These are phyloP conservation scores for Albula goreensis DNA, from an alignment of 2,113 vertebrate genomes.

Conservation along the genomic window DNA sequence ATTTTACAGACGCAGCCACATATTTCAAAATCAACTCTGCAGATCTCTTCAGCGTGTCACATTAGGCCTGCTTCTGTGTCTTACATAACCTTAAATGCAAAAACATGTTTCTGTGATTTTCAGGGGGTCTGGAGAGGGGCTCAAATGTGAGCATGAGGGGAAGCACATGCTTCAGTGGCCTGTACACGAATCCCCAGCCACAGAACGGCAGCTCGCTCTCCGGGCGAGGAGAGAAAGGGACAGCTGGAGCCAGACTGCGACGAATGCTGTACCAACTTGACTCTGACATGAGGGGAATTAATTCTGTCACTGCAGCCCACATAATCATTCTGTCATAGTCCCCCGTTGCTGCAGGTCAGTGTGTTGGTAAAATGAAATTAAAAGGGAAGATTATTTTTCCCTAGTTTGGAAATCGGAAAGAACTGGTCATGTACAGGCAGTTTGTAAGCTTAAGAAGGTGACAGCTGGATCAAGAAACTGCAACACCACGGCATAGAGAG, in stretches of 20 bases:
- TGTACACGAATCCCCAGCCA: not conserved
- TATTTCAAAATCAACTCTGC: no score
- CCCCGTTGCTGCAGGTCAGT: not conserved
- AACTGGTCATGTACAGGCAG: not conserved
- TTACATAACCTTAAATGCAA: not conserved
- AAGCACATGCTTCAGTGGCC: no score
- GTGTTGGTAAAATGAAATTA: not conserved
- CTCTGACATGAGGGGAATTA: not conserved
- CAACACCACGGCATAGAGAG: not conserved
- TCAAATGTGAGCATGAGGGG: not conserved
- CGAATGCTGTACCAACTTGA: not conserved
- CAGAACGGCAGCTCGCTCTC: not conserved
- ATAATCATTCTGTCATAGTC: not conserved
- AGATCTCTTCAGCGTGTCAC: not conserved
- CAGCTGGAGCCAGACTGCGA: not conserved
- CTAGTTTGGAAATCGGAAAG: not conserved
- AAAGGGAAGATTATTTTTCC: not conserved
- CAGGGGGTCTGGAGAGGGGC: not conserved
- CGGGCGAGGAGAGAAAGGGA: not conserved
- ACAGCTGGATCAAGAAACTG: not conserved
- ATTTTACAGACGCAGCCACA: not conserved
- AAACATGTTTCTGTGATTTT: not conserved
- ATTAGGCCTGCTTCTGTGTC: not conserved
- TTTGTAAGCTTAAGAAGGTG: not conserved
- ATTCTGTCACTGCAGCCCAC: conserved; percentile 9